phyloP scores from a whole-genome alignment of 2,113 vertebrate species.

The Tautogolabrus adspersus region DNA sequence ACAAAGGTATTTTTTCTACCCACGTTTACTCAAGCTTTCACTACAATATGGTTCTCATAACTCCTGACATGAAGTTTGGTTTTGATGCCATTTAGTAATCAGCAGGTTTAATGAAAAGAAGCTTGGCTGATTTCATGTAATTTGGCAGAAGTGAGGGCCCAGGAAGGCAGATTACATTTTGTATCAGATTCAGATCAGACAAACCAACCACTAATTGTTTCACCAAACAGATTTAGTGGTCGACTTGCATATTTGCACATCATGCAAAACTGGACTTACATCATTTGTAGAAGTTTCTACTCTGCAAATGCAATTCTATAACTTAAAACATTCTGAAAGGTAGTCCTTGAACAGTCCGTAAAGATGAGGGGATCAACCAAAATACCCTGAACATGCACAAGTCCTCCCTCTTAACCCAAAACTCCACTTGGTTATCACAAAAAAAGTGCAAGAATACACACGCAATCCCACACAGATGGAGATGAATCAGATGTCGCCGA shows the following conservation, averaged over 20 bases:
- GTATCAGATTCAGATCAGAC: not conserved
- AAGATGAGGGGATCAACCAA: not conserved
- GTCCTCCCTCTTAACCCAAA: not conserved
- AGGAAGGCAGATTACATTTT: not conserved
- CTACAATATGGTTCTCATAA: too few species aligned
- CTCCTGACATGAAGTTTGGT: too few species aligned
- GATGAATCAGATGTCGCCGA: not conserved
- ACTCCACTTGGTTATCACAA: not conserved
- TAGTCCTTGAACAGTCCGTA: not conserved
- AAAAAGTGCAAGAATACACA: not conserved
- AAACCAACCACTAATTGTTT: too few species aligned
- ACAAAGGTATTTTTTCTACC: too few species aligned
- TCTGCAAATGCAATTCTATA: too few species aligned
- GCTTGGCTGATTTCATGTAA: not conserved
- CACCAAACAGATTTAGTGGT: too few species aligned
- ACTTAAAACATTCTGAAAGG: not conserved
- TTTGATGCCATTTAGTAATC: not conserved
- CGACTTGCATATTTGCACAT: too few species aligned
- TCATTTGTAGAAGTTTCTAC: too few species aligned
- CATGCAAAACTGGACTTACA: too few species aligned
- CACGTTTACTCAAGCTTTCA: not conserved
- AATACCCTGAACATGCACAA: not conserved
- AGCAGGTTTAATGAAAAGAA: not conserved
- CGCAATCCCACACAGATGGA: not conserved
- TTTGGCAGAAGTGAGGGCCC: not conserved